A percentile compares a stretch with the other conserved stretches of the same genome.
Evolutionary conservation across 2,113 vertebrate species (phyloP).

Genomic region (Oryzias curvinotus): DNA sequence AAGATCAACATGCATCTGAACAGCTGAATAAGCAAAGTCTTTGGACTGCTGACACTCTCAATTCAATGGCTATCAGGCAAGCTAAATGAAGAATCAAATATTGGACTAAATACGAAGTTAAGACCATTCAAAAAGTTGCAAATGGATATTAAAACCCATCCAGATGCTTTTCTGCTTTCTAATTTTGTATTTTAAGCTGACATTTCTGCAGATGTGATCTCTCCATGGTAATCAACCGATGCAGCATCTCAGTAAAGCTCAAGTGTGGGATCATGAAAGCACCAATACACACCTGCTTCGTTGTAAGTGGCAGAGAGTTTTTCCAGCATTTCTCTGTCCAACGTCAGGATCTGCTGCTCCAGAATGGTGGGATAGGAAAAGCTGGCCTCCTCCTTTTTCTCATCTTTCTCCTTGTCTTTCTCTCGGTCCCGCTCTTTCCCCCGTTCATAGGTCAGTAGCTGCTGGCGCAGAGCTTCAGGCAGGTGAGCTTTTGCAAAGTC

Average conservation of each 20-base stretch:
- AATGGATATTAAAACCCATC: not conserved
- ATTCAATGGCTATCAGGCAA: conserved; percentile 46
- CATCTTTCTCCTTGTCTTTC: conserved; percentile 84
- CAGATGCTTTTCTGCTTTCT: conserved; percentile 7
- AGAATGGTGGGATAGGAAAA: conserved; percentile 90
- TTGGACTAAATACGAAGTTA: conserved; percentile 27
- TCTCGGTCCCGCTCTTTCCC: conserved; percentile 87
- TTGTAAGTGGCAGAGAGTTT: conserved; percentile 91
- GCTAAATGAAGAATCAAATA: conserved; percentile 37
- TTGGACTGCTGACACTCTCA: conserved; percentile 57
- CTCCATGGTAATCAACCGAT: not conserved
- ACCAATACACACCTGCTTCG: conserved; percentile 86
- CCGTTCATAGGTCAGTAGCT: conserved; percentile 90
- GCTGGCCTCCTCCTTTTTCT: conserved; percentile 86
- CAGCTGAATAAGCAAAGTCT: conserved; percentile 70
- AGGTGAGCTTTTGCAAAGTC: conserved; percentile 93
- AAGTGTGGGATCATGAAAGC: not conserved
- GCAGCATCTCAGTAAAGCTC: not conserved
- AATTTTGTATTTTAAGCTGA: conserved; percentile 1
- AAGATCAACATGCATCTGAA: conserved; percentile 76
- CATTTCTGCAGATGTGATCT: not conserved
- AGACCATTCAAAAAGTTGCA: conserved; percentile 22
- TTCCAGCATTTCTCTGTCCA: conserved; percentile 92
- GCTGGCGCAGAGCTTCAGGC: conserved; percentile 88
- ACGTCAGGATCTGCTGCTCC: conserved; percentile 90